These are phyloP conservation scores for Oasisia sp. DNA, from an alignment of 2,888 invertebrate genomes.

Conservation along the genomic window DNA sequence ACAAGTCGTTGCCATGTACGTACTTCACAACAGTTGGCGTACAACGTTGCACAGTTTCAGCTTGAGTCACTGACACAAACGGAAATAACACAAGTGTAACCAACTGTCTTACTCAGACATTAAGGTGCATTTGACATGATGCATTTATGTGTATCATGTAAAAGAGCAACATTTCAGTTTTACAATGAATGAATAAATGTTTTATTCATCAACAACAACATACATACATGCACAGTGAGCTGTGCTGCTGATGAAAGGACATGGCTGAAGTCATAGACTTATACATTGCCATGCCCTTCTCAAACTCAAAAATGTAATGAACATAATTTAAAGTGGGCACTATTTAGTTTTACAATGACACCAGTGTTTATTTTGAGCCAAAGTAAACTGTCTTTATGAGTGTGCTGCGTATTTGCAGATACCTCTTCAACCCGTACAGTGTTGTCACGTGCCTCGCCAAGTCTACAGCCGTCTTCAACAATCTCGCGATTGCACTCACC, in stretches of 20 bases:
- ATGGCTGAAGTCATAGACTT: no score
- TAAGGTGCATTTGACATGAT: neutral
- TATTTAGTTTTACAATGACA: no score
- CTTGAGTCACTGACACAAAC: neutral
- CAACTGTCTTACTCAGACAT: neutral
- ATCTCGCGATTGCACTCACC: slow-evolving; percentile 80
- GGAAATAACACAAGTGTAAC: neutral
- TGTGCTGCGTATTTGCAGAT: slow-evolving; percentile 30
- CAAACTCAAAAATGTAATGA: no score
- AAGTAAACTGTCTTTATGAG: neutral
- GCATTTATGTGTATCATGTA: no score
- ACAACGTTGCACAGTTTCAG: neutral
- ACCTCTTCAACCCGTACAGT: slow-evolving; percentile 75
- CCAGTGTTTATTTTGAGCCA: no score
- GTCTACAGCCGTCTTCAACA: slow-evolving; percentile 90
- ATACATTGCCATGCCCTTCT: no score
- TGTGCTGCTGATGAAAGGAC: no score
- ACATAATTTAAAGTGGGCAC: no score
- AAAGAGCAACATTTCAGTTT: no score
- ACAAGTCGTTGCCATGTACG: slow-evolving; percentile 34
- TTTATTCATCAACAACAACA: no score
- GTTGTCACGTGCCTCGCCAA: slow-evolving; percentile 87
- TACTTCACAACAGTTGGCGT: neutral
- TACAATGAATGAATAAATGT: no score
- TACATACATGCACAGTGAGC: no score